phyloP scores from a whole-genome alignment of 2,888 invertebrate species.

The Mythimna lalbum region DNA sequence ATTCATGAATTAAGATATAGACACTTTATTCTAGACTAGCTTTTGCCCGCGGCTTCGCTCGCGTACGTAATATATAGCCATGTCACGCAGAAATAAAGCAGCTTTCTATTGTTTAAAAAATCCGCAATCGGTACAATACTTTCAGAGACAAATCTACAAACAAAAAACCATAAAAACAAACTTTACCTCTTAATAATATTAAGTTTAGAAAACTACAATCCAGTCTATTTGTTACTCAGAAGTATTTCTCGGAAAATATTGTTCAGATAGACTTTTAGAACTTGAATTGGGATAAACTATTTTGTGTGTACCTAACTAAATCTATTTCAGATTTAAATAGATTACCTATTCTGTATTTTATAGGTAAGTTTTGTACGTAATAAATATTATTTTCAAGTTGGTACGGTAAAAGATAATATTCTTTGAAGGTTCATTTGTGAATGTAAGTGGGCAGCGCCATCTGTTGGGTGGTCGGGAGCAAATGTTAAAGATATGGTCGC shows the following conservation, averaged over 20 bases:
- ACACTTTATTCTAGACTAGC: too few species aligned
- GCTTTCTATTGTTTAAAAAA: too few species aligned
- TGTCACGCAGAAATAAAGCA: too few species aligned
- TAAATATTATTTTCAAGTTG: background rate
- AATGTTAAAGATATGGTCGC: background rate
- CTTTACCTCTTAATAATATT: too few species aligned
- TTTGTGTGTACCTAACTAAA: background rate
- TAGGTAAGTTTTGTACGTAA: background rate
- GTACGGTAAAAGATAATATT: too few species aligned
- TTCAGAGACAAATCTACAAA: too few species aligned
- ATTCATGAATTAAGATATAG: too few species aligned
- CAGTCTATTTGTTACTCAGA: slow-evolving; percentile 11
- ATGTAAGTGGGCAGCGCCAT: slow-evolving; percentile 35
- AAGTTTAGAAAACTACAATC: background rate
- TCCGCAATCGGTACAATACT: too few species aligned
- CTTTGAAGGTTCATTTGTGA: background rate
- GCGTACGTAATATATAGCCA: too few species aligned
- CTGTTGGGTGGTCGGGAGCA: slow-evolving; percentile 29
- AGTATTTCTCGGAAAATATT: slow-evolving; percentile 3
- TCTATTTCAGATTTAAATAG: slow-evolving; percentile 10
- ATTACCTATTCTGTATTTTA: slow-evolving; percentile 4
- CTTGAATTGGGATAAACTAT: slow-evolving; percentile 2
- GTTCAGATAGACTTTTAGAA: background rate
- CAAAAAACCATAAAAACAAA: too few species aligned
- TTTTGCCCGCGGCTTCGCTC: too few species aligned